Evolutionary conservation across 2,888 invertebrate species (phyloP), one percentile per base, ranked within the genome.

Genomic region (Atherix ibis): DNA sequence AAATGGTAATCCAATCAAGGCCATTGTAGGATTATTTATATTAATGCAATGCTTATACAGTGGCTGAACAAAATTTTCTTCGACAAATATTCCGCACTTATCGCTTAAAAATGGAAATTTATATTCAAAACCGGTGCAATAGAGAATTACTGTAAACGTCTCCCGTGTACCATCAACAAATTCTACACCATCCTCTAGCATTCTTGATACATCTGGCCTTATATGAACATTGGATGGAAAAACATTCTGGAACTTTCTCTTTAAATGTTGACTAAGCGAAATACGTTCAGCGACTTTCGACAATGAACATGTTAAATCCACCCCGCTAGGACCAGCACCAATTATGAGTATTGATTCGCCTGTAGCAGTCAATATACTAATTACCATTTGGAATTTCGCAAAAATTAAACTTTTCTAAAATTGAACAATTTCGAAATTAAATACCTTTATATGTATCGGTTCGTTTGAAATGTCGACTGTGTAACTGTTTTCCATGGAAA

Each of bases 21-120:
- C 78, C 70, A 92, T 74, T 9, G 75, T 71, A 2, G 88, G 85
- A 48, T 77, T 73, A 40, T 75, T 67, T 31, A 81, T 77, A 54
- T 89, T 81, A 25, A 92, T 70, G 33, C 88, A 61, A 52, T 92
- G 91, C 51, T 87, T 85, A 65, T 83, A 88, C 2, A 91, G 67
- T 1, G 83, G 79, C 47, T 73, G 72, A n/a, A 91, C 77, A 62
- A 75, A 78, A 52, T 85, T 83, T 38, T 82, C 73, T 30, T 80
- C 75, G 4, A 84, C 76, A 15, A 56, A 59, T 31, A 88, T 67
- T 3, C 70, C 73, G 52, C 84, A 83, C 4, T 71, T 70, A 13
- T 67, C 53, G 33, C 70, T 67, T 40, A 85, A 65, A 60, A 85
- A 85, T 16, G 82, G 81, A 55, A 80, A 84, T 41, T 70, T 70